Evolutionary conservation across 1,140 invertebrate genomes (phyloP).

Genomic region (Triops longicaudatus): DNA sequence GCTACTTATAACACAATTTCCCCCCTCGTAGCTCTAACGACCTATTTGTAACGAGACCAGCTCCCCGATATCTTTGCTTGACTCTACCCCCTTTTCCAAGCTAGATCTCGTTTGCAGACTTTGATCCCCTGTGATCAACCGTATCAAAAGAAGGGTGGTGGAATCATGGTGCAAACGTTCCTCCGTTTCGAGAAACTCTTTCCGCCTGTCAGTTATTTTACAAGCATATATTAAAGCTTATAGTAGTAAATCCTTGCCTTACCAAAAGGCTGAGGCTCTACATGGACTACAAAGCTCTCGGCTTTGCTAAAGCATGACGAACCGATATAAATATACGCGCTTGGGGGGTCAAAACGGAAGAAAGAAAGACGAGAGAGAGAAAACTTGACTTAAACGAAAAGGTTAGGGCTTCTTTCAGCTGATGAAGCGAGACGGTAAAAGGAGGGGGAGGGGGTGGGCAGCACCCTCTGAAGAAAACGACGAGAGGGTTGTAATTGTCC

Average conservation of each 20-base stretch:
- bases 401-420: neutral
- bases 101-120: neutral
- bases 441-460: neutral
- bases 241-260: neutral
- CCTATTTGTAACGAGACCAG: slow-evolving; percentile 9
- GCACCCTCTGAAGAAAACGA: neutral
- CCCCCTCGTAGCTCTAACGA: neutral
- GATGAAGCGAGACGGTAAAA: neutral
- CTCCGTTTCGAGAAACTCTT: neutral
- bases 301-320: slow-evolving; percentile 14
- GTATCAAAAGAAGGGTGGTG: neutral
- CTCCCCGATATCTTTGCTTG: neutral
- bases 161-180: neutral
- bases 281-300: neutral
- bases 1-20: slow-evolving; percentile 3
- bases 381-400: neutral
- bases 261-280: neutral
- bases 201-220: neutral
- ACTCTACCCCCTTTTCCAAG: neutral
- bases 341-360: neutral
- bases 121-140: neutral
- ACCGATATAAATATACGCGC: slow-evolving; percentile 7
- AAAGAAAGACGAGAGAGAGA: neutral
- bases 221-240: neutral
- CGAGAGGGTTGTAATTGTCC: slow-evolving; percentile 10